These are phyloP conservation scores for Agapostemon virescens DNA, from an alignment of 2,888 invertebrate species.

Conservation along the genomic window DNA sequence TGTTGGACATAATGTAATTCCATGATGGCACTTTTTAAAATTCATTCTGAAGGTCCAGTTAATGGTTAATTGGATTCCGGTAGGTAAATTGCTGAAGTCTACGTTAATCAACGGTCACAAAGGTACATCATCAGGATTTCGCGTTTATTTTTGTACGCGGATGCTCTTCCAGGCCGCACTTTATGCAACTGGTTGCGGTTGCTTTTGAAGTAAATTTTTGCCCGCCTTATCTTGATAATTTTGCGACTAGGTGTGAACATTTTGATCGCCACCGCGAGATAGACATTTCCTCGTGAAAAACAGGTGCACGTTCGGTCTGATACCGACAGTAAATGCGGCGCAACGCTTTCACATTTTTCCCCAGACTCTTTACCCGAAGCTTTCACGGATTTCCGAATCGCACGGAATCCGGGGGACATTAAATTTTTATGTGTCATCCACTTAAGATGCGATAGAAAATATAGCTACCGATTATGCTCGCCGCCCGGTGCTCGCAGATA, in stretches of 20 bases:
- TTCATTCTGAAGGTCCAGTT: background rate
- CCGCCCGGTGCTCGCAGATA: constrained; percentile 1
- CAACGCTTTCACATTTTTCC: background rate
- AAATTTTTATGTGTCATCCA: constrained; percentile 19
- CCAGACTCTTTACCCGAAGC: background rate
- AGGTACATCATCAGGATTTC: background rate
- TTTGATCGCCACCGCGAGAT: background rate
- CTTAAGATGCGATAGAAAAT: constrained; percentile 10
- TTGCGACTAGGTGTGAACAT: background rate
- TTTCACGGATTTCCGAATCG: background rate
- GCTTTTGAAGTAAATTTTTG: background rate
- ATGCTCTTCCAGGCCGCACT: background rate
- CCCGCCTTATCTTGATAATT: background rate
- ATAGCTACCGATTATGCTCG: constrained; percentile 3
- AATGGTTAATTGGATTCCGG: no score
- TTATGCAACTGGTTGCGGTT: background rate
- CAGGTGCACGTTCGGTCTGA: background rate
- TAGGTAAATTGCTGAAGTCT: no score
- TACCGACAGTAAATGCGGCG: constrained; percentile 1
- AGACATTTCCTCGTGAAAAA: background rate
- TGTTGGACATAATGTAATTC: no score
- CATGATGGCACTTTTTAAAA: no score
- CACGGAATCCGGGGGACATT: background rate
- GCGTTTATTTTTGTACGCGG: background rate
- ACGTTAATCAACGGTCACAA: background rate